A percentile compares a stretch with the other conserved stretches of the same genome.
These are phyloP conservation scores for Pelmatolapia mariae DNA, from an alignment of 2,113 vertebrate species.

Conservation along the genomic window DNA sequence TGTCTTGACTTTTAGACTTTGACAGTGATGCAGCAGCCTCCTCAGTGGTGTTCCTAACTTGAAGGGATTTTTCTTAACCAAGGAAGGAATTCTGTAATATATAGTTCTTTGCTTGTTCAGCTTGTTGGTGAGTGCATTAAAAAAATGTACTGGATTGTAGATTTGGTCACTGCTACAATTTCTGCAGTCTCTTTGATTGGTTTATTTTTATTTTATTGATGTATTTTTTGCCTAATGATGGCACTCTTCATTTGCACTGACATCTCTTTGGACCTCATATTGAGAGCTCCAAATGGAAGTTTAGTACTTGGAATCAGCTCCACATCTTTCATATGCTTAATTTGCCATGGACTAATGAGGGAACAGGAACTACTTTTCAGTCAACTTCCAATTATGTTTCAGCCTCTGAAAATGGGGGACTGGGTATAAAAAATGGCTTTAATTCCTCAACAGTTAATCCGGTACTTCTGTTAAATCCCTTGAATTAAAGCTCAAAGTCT, in stretches of 20 bases:
- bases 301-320: neutral
- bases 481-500: neutral
- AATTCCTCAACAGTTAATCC: neutral
- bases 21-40: neutral
- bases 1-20: neutral
- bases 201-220: neutral
- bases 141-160: neutral
- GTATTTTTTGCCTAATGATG: neutral
- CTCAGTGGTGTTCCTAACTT: neutral
- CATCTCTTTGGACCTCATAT: neutral
- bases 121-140: neutral
- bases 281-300: neutral
- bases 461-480: neutral
- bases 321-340: neutral
- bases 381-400: neutral
- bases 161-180: neutral
- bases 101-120: neutral
- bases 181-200: neutral
- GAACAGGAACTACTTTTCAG: neutral
- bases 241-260: neutral
- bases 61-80: neutral
- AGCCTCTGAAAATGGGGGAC: neutral
- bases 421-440: neutral
- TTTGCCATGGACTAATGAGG: neutral
- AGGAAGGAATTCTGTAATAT: neutral